phyloP scores from a whole-genome alignment of 2,113 vertebrate genomes.

The human region GRCh38 chr9:131576501-131577000 shows the following conservation, averaged over 20 bases:
- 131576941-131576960: background rate
- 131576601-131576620: too few relatives aligned
- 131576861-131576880: slow-evolving; percentile 55
- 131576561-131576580: background rate
- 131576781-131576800: slow-evolving; percentile 78
- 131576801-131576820: slow-evolving; percentile 84
- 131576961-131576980: background rate
- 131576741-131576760: slow-evolving; percentile 74
- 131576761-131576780: slow-evolving; percentile 63
- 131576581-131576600: fast-evolving
- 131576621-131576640: background rate
- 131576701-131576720: slow-evolving; percentile 24
- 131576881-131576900: slow-evolving; percentile 36
- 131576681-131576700: slow-evolving; percentile 12
- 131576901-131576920: background rate
- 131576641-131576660: fast-evolving
- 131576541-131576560: background rate
- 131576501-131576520: background rate
- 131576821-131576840: slow-evolving; percentile 78
- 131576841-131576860: slow-evolving; percentile 58
- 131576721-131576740: slow-evolving; percentile 68
- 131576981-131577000: background rate
- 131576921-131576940: background rate
- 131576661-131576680: fast-evolving
- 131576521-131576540: background rate